Evolutionary conservation across 2,888 invertebrate species (phyloP).

Genomic region (Acleris holmiana): DNA sequence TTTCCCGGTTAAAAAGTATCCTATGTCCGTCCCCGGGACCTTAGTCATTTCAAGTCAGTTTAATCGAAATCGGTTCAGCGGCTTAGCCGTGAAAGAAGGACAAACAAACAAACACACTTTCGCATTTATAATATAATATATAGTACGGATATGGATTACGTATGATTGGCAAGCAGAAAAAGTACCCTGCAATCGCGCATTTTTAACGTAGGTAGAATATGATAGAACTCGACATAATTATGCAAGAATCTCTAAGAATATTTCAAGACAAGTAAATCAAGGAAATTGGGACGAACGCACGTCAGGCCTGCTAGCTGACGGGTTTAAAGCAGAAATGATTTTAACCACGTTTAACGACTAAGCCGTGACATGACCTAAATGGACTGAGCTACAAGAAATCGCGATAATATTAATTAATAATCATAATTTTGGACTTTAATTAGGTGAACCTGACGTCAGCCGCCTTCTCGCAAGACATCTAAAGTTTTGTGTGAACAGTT

Average conservation of each 20-base stretch:
- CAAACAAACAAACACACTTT: too few relatives aligned
- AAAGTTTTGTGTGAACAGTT: conserved; percentile 20
- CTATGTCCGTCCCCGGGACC: too few relatives aligned
- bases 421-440: conserved; percentile 16
- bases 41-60: too few relatives aligned
- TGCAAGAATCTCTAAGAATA: conserved; percentile 50
- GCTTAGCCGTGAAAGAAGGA: too few relatives aligned
- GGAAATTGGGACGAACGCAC: conserved; percentile 56
- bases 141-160: too few relatives aligned
- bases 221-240: neutral
- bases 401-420: conserved; percentile 22
- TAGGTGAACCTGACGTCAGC: conserved; percentile 16
- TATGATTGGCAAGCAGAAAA: too few relatives aligned
- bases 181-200: too few relatives aligned
- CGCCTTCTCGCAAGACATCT: conserved; percentile 10
- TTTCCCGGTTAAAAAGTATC: too few relatives aligned
- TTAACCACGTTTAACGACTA: conserved; percentile 18
- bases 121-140: too few relatives aligned
- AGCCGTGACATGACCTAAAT: conserved; percentile 26
- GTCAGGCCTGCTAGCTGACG: conserved; percentile 27
- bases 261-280: conserved; percentile 61
- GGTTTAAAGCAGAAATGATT: conserved; percentile 22
- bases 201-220: too few relatives aligned
- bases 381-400: conserved; percentile 15
- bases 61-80: too few relatives aligned